phyloP scores from a whole-genome alignment of 2,797 vertebrate genomes.

The Chloroceryle inda region DNA sequence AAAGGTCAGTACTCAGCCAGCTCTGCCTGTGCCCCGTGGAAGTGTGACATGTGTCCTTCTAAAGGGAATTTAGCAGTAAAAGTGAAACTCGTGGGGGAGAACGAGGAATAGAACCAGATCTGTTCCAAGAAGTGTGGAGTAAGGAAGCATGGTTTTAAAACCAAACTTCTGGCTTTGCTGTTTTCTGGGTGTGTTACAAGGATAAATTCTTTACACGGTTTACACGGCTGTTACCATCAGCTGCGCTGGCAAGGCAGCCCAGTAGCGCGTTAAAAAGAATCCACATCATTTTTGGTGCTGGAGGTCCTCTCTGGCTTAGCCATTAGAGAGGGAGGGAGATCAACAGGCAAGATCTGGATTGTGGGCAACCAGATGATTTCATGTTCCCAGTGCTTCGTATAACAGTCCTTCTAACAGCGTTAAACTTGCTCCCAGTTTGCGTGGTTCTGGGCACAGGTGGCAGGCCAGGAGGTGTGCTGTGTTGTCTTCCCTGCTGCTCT shows the following conservation, averaged over 20 bases:
- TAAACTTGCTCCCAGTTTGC: neutral
- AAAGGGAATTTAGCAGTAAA: neutral
- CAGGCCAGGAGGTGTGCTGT: neutral
- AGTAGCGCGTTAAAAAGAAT: neutral
- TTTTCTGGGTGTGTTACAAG: neutral
- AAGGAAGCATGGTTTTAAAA: neutral
- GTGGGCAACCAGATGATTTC: neutral
- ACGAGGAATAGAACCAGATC: neutral
- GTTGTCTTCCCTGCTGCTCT: neutral
- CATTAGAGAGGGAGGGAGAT: neutral
- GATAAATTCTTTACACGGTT: neutral
- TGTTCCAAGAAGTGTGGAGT: neutral
- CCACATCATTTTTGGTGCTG: neutral
- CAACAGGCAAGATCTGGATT: neutral
- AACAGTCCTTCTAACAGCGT: neutral
- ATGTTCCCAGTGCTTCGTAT: neutral
- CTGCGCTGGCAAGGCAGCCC: neutral
- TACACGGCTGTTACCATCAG: no score
- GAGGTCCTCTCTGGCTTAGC: neutral
- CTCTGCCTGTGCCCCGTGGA: neutral
- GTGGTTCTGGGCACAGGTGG: neutral
- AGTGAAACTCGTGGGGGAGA: neutral
- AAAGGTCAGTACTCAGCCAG: constrained; percentile 81
- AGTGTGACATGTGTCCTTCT: neutral
- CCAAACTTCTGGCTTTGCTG: rapidly evolving